Base-by-base conservation (phyloP, 2,888 invertebrate species). In the Nomada ruficornis region DNA sequence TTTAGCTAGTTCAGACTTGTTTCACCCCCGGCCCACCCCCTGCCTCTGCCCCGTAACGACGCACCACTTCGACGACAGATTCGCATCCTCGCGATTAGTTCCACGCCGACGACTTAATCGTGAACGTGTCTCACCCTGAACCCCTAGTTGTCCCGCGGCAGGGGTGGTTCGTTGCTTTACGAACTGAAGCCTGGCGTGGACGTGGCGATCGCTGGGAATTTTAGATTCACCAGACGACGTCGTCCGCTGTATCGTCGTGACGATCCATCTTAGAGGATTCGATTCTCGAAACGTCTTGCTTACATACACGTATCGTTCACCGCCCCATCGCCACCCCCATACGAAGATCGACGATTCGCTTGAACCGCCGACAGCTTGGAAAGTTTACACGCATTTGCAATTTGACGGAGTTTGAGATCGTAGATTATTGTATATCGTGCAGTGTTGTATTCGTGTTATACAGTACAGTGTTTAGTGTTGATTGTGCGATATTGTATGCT, bases 1-100 rank as follows among this genome's bases (percentile, higher is more conserved):
- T 62, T 80, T 71, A 68, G 80, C 57, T 80, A 80, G 80, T 80
- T 80, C 72, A 80, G 65, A 63, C 55, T 71, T 80, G 80, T 60
- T 64, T 80, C 65, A 29, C 64, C 36, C n/a, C 42, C 60, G 4
- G 13, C 13, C 20, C 68, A 5, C 18, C 42, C 9, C n/a, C 54
- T 54, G 20, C 52, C 65, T 0, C 4, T 1, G n/a, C 55, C 5
- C 29, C 29, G 15, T 4, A 7, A 11, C 18, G 26, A 65, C 73
- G 20, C 42, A 42, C 42, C 36, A 36, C 50, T 9, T 13, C 26
- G 57, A 20, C 67, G 73, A 44, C 63, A 26, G 76, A 64, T 70
- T 71, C 57, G 13, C 11, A 52, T 60, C 54, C 11, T n/a, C 36
- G 44, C 42, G 80, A 80, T 80, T 71, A 79, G 80, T 65, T 70